A percentile compares a stretch with the other conserved stretches of the same genome.
phyloP scores from a whole-genome alignment of 2,113 vertebrate genomes.

The Oreochromis tanganicae region DNA sequence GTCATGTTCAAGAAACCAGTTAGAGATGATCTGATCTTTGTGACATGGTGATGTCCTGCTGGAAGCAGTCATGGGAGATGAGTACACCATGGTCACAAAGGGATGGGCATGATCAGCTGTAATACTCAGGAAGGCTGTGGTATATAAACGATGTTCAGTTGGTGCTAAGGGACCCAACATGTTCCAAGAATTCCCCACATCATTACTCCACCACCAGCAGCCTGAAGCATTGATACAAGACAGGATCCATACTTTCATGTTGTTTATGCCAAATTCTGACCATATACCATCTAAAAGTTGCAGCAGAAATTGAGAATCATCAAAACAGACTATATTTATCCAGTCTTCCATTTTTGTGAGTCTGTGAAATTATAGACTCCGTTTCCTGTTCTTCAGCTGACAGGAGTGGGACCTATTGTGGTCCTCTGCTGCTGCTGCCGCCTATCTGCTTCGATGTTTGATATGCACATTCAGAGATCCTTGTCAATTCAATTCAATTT shows the following conservation, averaged over 20 bases:
- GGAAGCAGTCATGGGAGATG: background rate
- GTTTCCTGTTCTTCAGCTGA: background rate
- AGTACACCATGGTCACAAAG: background rate
- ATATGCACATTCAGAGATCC: background rate
- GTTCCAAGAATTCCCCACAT: background rate
- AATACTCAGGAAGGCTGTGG: background rate
- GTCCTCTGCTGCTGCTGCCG: background rate
- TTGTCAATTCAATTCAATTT: background rate
- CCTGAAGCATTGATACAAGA: background rate
- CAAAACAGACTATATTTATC: background rate
- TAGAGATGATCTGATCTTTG: background rate
- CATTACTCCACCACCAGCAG: background rate
- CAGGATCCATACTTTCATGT: background rate
- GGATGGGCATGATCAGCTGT: accelerated
- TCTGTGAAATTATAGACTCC: background rate
- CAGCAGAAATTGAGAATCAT: background rate
- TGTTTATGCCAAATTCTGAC: background rate
- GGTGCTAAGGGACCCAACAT: background rate
- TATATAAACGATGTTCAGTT: background rate
- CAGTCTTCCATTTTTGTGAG: background rate
- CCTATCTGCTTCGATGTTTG: background rate
- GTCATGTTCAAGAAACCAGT: background rate
- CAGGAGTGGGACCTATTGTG: background rate
- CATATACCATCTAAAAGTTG: background rate
- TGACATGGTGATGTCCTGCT: background rate